phyloP scores from a whole-genome alignment of 2,113 vertebrate genomes.

The Rhinoptilus africanus region DNA sequence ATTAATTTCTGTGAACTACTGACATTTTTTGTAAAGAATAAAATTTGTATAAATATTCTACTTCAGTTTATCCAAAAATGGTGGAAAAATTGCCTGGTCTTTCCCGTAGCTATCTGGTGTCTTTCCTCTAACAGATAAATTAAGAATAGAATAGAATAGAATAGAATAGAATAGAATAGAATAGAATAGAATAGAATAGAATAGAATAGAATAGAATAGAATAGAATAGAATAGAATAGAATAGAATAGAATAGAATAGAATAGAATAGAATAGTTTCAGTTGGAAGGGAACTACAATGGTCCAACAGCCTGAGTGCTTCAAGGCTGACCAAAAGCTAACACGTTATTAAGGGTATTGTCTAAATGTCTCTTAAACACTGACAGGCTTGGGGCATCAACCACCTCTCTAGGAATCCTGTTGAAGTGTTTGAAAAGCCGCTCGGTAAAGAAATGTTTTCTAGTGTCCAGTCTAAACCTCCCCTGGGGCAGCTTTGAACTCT shows the following conservation, averaged over 20 bases:
- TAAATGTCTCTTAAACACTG: not conserved
- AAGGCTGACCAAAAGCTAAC: not conserved
- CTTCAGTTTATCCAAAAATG: not conserved
- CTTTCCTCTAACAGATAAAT: not conserved
- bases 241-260: not conserved
- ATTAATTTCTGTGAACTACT: not conserved
- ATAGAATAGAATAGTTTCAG: not conserved
- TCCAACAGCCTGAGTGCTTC: not conserved
- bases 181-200: not conserved
- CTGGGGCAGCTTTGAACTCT: not conserved
- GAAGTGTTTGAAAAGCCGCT: not conserved
- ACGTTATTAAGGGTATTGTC: not conserved
- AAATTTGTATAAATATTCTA: not conserved
- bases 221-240: not conserved
- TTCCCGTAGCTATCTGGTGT: not conserved
- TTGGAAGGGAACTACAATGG: not conserved
- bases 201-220: not conserved
- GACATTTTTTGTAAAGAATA: not conserved
- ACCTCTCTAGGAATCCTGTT: not conserved
- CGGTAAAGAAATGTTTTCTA: not conserved
- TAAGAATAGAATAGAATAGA: not conserved
- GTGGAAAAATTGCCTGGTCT: not conserved
- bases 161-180: not conserved
- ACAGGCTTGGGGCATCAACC: rapidly evolving
- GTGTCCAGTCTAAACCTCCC: not conserved